Percentiles rank a stretch among this genome's conserved stretches.
Evolutionary conservation across 1,140 invertebrate genomes (phyloP).

Genomic region (Drosophila seguyi): DNA sequence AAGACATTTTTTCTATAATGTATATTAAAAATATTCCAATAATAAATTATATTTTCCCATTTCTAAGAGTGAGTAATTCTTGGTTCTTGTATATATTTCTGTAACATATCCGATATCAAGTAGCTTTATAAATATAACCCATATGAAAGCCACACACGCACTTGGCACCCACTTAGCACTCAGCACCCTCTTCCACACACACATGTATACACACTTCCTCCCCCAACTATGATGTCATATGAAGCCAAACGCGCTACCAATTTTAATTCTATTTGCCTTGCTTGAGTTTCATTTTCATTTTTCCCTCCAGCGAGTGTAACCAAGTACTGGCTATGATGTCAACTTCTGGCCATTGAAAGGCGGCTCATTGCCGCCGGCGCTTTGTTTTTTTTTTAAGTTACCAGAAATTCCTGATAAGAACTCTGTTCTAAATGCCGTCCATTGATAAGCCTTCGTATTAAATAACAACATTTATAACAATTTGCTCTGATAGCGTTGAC

Average conservation of each 20-base stretch:
- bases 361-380: slow-evolving; percentile 47
- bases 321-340: slow-evolving; percentile 49
- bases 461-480: slow-evolving; percentile 32
- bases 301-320: slow-evolving; percentile 8
- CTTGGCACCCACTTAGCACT: slow-evolving; percentile 72
- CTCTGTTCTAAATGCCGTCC: slow-evolving; percentile 9
- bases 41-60: not conserved
- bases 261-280: slow-evolving; percentile 59
- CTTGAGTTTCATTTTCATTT: slow-evolving; percentile 21
- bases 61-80: not conserved
- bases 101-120: slow-evolving; percentile 5
- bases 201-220: slow-evolving; percentile 5
- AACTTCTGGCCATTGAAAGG: slow-evolving; percentile 51
- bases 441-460: slow-evolving; percentile 44
- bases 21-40: not conserved
- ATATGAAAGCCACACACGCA: slow-evolving; percentile 52
- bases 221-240: slow-evolving; percentile 56
- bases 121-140: slow-evolving; percentile 22
- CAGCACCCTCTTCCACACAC: slow-evolving; percentile 17
- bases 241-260: slow-evolving; percentile 50
- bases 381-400: slow-evolving; percentile 24
- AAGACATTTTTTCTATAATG: no score
- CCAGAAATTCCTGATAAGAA: slow-evolving; percentile 37
- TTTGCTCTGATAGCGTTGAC: slow-evolving; percentile 41
- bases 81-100: not conserved